phyloP scores from a whole-genome alignment of 2,888 invertebrate genomes.

The Melanostoma scalare region DNA sequence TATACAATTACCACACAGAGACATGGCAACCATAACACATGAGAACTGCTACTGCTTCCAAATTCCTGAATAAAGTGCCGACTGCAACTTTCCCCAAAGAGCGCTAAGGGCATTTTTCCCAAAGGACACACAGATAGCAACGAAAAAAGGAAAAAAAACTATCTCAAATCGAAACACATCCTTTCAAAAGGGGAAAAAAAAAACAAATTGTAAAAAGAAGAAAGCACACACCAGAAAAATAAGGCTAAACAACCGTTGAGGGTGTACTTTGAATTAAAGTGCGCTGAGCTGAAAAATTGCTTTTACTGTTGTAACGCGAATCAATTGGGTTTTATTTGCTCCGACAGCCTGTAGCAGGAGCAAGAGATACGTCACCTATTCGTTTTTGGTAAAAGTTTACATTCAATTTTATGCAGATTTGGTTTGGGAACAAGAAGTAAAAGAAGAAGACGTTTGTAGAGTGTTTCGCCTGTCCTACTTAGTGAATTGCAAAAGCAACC shows the following conservation, averaged over 20 bases:
- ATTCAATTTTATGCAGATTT: conserved; percentile 59
- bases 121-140: conserved; percentile 45
- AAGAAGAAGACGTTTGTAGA: conserved; percentile 31
- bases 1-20: conserved; percentile 68
- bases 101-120: conserved; percentile 43
- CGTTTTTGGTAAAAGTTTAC: conserved; percentile 31
- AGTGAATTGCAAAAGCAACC: conserved; percentile 49
- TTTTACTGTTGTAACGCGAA: conserved; percentile 75
- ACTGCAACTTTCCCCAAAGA: conserved; percentile 52
- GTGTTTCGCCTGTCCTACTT: conserved; percentile 57
- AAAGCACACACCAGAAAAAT: conserved; percentile 23
- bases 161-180: conserved; percentile 59
- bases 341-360: conserved; percentile 11
- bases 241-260: conserved; percentile 47
- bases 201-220: conserved; percentile 2
- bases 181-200: conserved; percentile 17
- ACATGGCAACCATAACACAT: conserved; percentile 58
- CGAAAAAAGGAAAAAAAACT: conserved; percentile 16
- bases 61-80: conserved; percentile 61
- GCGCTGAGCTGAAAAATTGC: conserved; percentile 82
- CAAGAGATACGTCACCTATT: conserved; percentile 28
- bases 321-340: conserved; percentile 64
- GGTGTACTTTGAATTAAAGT: conserved; percentile 80
- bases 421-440: conserved; percentile 45
- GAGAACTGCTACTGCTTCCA: conserved; percentile 33